phyloP scores from a whole-genome alignment of 2,797 vertebrate genomes.

The Neosalanx taihuensis region DNA sequence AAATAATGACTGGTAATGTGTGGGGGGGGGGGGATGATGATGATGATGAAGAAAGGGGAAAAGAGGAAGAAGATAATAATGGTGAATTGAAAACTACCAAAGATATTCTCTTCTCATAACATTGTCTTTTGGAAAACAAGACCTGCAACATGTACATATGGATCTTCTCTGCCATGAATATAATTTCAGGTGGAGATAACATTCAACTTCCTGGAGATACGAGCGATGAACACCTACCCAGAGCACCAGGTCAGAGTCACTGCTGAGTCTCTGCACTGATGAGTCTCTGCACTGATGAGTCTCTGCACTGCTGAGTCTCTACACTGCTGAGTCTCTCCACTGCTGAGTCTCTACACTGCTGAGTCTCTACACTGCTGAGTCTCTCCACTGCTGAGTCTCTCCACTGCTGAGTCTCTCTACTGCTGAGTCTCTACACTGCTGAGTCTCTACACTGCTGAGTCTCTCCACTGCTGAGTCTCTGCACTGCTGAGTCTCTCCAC shows the following conservation, averaged over 20 bases:
- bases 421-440: too few relatives aligned
- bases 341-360: too few relatives aligned
- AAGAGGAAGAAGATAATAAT: constrained; percentile 23
- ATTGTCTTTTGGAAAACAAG: background rate
- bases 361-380: too few relatives aligned
- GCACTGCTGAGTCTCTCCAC: too few relatives aligned
- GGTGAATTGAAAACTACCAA: background rate
- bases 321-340: too few relatives aligned
- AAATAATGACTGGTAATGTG: constrained; percentile 31
- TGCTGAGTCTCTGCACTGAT: too few relatives aligned
- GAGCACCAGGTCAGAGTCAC: constrained; percentile 77
- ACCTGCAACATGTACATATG: background rate
- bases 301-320: too few relatives aligned
- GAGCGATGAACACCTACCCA: constrained; percentile 81
- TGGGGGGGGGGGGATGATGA: background rate
- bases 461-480: too few relatives aligned
- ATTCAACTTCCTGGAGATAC: constrained; percentile 90
- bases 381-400: too few relatives aligned
- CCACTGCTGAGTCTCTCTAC: too few relatives aligned
- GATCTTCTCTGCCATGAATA: constrained; percentile 14
- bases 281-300: too few relatives aligned
- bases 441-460: too few relatives aligned
- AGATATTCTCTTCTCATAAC: background rate
- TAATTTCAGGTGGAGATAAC: constrained; percentile 80
- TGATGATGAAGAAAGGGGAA: constrained; percentile 24